phyloP scores from a whole-genome alignment of 2,113 vertebrate species.

The Coreoperca whiteheadi region DNA sequence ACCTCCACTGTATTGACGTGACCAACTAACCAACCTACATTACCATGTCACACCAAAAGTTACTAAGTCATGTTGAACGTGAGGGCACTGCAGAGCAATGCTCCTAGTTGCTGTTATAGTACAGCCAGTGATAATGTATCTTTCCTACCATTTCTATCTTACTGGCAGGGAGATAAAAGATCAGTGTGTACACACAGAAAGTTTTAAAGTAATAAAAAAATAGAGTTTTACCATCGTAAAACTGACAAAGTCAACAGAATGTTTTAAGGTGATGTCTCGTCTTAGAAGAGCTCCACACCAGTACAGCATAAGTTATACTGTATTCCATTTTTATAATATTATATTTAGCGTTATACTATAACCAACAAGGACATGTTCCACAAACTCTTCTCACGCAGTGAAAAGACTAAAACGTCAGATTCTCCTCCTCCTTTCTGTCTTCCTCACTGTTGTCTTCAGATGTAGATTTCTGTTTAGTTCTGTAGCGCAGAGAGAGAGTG shows the following conservation, averaged over 20 bases:
- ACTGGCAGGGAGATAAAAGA: background rate
- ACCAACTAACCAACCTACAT: too few species aligned
- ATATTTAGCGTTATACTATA: background rate
- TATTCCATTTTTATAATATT: background rate
- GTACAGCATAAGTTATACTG: background rate
- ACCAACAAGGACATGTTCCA: background rate
- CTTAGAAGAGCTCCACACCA: background rate
- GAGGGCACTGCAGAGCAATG: background rate
- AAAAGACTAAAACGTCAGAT: background rate
- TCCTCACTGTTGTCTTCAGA: constrained; percentile 1
- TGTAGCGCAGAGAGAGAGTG: constrained; percentile 17
- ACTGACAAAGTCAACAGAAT: background rate
- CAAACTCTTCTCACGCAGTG: background rate
- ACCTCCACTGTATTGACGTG: too few species aligned
- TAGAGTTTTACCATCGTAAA: background rate
- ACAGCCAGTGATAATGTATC: background rate
- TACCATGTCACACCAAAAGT: background rate
- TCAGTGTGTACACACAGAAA: background rate
- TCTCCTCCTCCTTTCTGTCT: constrained; percentile 9
- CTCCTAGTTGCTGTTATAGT: background rate
- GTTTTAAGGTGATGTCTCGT: background rate
- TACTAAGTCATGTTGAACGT: background rate
- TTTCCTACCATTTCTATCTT: background rate
- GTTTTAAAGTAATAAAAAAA: background rate
- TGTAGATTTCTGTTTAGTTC: background rate